Base-by-base conservation (phyloP, 2,888 invertebrate species). In the Caenorhabditis sp. region DNA sequence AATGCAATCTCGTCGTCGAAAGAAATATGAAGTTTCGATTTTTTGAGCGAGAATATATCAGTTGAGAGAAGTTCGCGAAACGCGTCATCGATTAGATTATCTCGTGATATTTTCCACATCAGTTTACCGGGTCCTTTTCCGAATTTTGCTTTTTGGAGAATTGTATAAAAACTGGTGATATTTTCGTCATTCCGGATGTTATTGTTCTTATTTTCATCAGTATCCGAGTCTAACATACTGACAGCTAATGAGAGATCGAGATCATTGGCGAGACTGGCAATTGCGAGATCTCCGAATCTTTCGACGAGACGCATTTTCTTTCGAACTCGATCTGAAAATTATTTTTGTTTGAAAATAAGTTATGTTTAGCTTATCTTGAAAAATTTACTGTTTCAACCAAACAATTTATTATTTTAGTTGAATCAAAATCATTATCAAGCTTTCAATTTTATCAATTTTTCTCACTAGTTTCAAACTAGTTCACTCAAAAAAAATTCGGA, bases 121-220 rank as follows among this genome's bases (percentile, higher is more conserved):
- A 97, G 91, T 90, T 97, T 97, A 75, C 94, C 94, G 14, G 97
- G 97, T 7, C 97, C 97, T 89, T 96, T 96, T 0, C 96, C 97
- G 84, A 94, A 96, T 61, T 97, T 96, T 89, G 96, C 96, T 88
- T 94, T 93, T 89, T 97, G 96, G 50, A 97, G 90, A 89, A 95
- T 95, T 76, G 94, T 91, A 88, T 97, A 95, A 90, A 97, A 97
- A 82, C 94, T 94, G 62, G 95, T 91, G 73, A 97, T 91, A 89
- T 97, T 97, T 54, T 69, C 69, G 50, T 72, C 31, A 20, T 36
- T 69, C 14, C 63, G 56, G n/a, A 66, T 65, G 12, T 50, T 36
- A 17, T 56, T 56, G 58, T 43, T 20, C 25, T 63, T 43, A 17
- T 59, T 60, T 4, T 65, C 59, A 12, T 76, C 76, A 14, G 62